Evolutionary conservation across 2,888 invertebrate species (phyloP).

Genomic region (Xestia xanthographa): DNA sequence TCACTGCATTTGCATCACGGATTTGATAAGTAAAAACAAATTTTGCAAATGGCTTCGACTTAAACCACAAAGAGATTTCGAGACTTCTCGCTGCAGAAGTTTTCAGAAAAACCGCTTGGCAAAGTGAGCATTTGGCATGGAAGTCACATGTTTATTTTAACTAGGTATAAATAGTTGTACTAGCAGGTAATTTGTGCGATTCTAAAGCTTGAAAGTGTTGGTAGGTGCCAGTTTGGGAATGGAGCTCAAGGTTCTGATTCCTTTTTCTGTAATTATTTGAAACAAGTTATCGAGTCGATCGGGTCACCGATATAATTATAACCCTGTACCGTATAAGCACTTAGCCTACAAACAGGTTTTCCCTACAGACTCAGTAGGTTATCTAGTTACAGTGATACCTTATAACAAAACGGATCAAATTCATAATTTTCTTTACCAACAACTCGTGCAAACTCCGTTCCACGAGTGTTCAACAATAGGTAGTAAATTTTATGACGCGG

Average conservation of each 20-base stretch:
- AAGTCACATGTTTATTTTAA: conserved; percentile 15
- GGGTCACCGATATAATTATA: not conserved
- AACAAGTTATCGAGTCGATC: conserved; percentile 23
- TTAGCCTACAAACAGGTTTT: conserved; percentile 6
- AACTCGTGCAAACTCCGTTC: conserved; percentile 12
- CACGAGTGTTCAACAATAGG: conserved; percentile 37
- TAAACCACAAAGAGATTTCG: conserved; percentile 42
- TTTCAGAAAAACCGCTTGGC: conserved; percentile 14
- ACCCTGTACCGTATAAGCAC: not conserved
- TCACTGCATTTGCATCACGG: conserved; percentile 64
- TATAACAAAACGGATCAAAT: not conserved
- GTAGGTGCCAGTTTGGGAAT: conserved; percentile 1
- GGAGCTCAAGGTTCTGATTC: conserved; percentile 16
- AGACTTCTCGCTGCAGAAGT: conserved; percentile 14
- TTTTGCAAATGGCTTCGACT: conserved; percentile 51
- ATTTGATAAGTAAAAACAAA: conserved; percentile 64
- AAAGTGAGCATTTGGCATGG: conserved; percentile 23
- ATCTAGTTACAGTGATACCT: not conserved
- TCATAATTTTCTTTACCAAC: not conserved
- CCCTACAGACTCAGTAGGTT: not conserved
- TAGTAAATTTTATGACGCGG: conserved; percentile 54
- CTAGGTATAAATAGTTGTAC: conserved; percentile 4
- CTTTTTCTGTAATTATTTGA: conserved; percentile 9
- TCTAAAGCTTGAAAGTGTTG: not conserved
- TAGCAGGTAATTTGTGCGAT: not conserved